Evolutionary conservation across 92 coral and sea anemone genomes (phyloP).

Genomic region (Ricordea florida): DNA sequence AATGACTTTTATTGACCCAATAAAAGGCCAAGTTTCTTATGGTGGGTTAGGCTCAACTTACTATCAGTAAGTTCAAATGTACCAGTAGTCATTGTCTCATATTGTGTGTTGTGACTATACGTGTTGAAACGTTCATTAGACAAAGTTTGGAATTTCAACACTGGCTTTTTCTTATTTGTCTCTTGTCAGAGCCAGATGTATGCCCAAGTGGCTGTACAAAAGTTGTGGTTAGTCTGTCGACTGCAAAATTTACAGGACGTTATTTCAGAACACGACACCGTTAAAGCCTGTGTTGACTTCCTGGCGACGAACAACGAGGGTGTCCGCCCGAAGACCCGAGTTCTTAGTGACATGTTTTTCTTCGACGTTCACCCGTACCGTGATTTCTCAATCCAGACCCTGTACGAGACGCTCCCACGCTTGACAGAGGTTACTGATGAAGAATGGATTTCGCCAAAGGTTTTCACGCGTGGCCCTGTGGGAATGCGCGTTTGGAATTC

Average conservation of each 20-base stretch:
- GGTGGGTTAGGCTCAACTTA: too few relatives aligned
- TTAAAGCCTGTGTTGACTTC: slow-evolving; percentile 72
- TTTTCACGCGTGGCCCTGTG: slow-evolving; percentile 47
- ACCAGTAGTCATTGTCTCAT: too few relatives aligned
- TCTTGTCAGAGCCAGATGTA: slow-evolving; percentile 62
- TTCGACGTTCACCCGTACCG: slow-evolving; percentile 73
- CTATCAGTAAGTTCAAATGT: too few relatives aligned
- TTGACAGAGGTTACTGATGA: slow-evolving; percentile 83
- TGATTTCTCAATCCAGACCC: slow-evolving; percentile 81
- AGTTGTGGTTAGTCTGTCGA: slow-evolving; percentile 74
- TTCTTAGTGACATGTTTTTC: slow-evolving; percentile 81
- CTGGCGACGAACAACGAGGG: slow-evolving; percentile 68
- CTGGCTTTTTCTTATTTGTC: too few relatives aligned
- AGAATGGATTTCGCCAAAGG: slow-evolving; percentile 76
- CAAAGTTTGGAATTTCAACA: too few relatives aligned
- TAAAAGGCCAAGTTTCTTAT: too few relatives aligned
- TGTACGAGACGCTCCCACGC: slow-evolving; percentile 84
- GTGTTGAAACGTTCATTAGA: too few relatives aligned
- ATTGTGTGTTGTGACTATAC: too few relatives aligned
- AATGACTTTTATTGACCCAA: too few relatives aligned
- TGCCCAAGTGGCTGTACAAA: slow-evolving; percentile 70
- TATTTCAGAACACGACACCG: slow-evolving; percentile 47
- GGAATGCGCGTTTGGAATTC: slow-evolving; percentile 71
- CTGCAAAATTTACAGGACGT: slow-evolving; percentile 39
- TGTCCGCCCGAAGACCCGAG: slow-evolving; percentile 66